These are phyloP conservation scores for Argyresthia albistria DNA, from an alignment of 2,888 invertebrate genomes.

Conservation along the genomic window DNA sequence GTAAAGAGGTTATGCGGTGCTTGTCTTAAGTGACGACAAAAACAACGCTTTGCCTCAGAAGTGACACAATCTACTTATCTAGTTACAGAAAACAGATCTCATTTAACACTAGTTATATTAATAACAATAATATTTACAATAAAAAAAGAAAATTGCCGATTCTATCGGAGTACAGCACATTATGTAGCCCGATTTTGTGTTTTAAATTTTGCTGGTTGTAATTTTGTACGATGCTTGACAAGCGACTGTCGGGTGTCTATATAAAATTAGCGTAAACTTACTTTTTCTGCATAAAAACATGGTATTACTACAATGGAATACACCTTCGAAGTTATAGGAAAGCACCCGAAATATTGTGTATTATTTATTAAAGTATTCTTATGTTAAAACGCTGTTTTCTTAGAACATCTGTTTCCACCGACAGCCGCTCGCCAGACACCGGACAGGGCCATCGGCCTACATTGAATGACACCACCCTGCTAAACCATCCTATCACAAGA, in stretches of 20 bases:
- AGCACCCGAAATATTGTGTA: no score
- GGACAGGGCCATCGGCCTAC: no score
- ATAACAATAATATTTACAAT: conserved; percentile 46
- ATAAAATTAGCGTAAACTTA: no score
- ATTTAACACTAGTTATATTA: conserved; percentile 41
- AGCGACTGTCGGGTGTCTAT: no score
- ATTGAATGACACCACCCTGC: background rate
- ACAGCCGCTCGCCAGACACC: background rate
- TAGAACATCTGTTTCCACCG: no score
- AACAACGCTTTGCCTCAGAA: background rate
- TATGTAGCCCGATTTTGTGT: background rate
- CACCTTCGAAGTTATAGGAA: no score
- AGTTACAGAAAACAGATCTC: conserved; percentile 48
- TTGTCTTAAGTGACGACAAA: background rate
- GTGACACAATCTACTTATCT: conserved; percentile 27
- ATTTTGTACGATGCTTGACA: no score
- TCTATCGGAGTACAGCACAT: background rate
- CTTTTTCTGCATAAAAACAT: no score
- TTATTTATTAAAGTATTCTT: no score
- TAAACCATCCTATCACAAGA: background rate
- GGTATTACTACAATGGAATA: no score
- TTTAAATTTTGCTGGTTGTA: background rate
- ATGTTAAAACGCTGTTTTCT: no score
- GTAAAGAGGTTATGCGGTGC: background rate
- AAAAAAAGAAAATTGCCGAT: conserved; percentile 21